Evolutionary conservation across 2,797 vertebrate genomes (phyloP).

Genomic region (Schizopygopsis malacanthus): DNA sequence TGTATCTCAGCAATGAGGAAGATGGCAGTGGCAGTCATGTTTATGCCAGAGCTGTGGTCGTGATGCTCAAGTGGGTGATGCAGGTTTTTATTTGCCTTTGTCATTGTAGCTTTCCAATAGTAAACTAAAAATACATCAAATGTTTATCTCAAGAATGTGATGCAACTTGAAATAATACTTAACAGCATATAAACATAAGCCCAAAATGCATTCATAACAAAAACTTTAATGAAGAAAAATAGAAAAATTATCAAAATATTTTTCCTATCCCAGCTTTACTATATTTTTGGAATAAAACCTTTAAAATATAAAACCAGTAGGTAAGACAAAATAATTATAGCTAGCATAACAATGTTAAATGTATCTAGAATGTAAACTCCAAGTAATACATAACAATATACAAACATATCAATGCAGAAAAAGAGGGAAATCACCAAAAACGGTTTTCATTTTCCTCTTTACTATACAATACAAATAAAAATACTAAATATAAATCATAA

Average conservation of each 20-base stretch:
- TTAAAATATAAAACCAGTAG: background rate
- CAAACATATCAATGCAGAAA: background rate
- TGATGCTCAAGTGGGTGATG: background rate
- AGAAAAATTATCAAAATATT: background rate
- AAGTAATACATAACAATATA: background rate
- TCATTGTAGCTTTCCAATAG: background rate
- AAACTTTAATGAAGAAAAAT: background rate
- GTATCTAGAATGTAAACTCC: background rate
- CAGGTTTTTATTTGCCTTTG: background rate
- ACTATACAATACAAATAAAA: background rate
- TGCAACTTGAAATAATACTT: background rate
- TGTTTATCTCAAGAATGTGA: background rate
- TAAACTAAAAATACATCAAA: background rate
- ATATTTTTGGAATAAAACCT: background rate
- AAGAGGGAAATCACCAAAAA: background rate
- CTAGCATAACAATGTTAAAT: background rate
- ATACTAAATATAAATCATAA: background rate
- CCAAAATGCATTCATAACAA: background rate
- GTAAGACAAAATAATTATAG: background rate
- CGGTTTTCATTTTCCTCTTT: background rate
- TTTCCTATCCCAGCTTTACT: background rate
- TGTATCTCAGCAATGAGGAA: conserved; percentile 25
- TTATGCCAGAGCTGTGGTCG: background rate
- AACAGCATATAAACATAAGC: background rate
- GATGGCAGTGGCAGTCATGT: background rate